Evolutionary conservation across 2,113 vertebrate genomes (phyloP).

Genomic region (Boleophthalmus pectinirostris): DNA sequence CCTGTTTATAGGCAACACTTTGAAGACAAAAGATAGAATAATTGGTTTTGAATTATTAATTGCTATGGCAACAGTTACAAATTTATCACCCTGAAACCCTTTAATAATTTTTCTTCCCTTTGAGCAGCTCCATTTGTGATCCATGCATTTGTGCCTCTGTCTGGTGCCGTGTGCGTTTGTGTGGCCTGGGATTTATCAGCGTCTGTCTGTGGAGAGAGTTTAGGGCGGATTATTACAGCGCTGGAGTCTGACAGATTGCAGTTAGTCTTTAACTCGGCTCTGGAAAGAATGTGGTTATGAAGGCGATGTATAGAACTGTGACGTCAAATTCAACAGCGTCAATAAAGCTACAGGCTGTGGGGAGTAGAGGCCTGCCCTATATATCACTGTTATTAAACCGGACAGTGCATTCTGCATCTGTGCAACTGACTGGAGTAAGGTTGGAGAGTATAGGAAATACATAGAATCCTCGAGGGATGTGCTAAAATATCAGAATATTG

Average conservation of each 20-base stretch:
- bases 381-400: background rate
- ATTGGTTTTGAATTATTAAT: background rate
- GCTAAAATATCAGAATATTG: too few species aligned
- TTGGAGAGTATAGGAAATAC: too few species aligned
- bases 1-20: too few species aligned
- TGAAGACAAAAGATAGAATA: background rate
- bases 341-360: background rate
- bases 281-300: background rate
- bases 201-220: conserved; percentile 7
- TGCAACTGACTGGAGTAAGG: background rate
- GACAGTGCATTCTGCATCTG: background rate
- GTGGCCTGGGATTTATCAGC: conserved; percentile 5
- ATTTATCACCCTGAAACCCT: background rate
- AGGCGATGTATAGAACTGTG: background rate
- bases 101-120: background rate
- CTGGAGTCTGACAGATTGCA: conserved; percentile 15
- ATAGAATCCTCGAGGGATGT: background rate
- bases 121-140: background rate
- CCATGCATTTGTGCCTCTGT: background rate
- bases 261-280: background rate
- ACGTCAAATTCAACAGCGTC: background rate
- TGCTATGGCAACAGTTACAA: background rate
- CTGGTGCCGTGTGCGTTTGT: background rate
- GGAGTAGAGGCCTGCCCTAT: background rate
- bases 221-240: background rate